phyloP scores from a whole-genome alignment of 2,113 vertebrate genomes.

The Lethenteron reissneri region DNA sequence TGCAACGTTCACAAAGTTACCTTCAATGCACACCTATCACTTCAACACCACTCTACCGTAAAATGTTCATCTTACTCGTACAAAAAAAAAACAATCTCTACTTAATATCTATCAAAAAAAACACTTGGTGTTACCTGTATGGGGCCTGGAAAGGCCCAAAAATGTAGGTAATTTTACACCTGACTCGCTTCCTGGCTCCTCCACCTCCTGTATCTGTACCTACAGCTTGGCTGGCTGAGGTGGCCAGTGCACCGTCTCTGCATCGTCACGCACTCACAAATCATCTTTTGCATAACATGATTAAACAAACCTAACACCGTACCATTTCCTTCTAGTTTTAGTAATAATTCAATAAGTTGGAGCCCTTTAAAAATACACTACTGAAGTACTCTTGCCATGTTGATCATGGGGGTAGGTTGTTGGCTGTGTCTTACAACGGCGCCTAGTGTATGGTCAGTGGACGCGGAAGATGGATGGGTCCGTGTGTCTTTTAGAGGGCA shows the following conservation, averaged over 20 bases:
- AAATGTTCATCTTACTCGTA: too few species aligned
- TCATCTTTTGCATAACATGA: too few species aligned
- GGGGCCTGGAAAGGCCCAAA: constrained; percentile 30
- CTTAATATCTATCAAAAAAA: too few species aligned
- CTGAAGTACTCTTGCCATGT: constrained; percentile 7
- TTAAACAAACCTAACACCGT: constrained; percentile 17
- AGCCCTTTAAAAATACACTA: constrained; percentile 8
- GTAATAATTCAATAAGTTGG: constrained; percentile 8
- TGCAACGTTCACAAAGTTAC: too few species aligned
- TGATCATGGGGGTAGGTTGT: constrained; percentile 5
- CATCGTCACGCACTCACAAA: constrained; percentile 16
- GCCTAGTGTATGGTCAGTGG: neutral
- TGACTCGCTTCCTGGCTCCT: constrained; percentile 30
- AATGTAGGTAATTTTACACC: constrained; percentile 34
- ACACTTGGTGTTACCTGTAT: constrained; percentile 22
- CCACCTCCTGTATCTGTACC: constrained; percentile 32
- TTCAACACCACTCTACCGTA: too few species aligned
- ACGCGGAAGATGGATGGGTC: neutral
- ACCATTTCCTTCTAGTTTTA: constrained; percentile 26
- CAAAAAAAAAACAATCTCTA: too few species aligned
- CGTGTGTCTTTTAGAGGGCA: too few species aligned
- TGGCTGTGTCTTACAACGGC: neutral
- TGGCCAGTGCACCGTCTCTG: constrained; percentile 17
- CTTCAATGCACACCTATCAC: too few species aligned
- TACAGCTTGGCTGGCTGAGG: constrained; percentile 14